phyloP scores from a whole-genome alignment of 2,797 vertebrate species.

The Pygocentrus nattereri region DNA sequence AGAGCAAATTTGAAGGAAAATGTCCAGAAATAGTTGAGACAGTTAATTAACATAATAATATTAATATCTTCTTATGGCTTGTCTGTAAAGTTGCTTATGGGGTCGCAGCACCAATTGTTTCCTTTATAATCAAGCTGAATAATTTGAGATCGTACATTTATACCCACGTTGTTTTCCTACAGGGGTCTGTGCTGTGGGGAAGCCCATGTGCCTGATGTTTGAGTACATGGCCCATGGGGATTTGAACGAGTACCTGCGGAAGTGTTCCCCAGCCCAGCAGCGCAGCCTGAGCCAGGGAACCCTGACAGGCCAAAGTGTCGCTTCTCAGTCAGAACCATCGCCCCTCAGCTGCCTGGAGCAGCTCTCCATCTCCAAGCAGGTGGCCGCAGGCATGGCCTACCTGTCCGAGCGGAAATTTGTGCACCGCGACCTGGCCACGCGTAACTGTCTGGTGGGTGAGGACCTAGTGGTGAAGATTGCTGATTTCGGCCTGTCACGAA shows the following conservation, averaged over 20 bases:
- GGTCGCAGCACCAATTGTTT: too few species aligned
- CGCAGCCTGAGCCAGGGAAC: constrained; percentile 79
- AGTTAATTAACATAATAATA: too few species aligned
- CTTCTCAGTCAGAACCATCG: constrained; percentile 72
- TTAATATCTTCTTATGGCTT: too few species aligned
- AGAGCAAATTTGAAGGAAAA: too few species aligned
- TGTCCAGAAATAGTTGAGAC: too few species aligned
- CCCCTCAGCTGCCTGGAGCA: constrained; percentile 86
- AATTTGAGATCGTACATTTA: background rate
- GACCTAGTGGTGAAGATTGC: constrained; percentile 97
- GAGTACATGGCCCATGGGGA: constrained; percentile 98
- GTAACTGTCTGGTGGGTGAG: constrained; percentile 95
- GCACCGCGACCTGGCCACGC: constrained; percentile 95
- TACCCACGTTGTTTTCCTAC: background rate
- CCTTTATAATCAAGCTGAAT: too few species aligned
- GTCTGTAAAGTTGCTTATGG: too few species aligned
- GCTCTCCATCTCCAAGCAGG: constrained; percentile 91
- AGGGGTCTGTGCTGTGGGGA: constrained; percentile 98
- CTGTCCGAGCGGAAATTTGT: constrained; percentile 97
- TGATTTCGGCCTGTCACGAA: constrained; percentile 95
- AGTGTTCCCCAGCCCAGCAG: constrained; percentile 80
- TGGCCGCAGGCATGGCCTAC: constrained; percentile 95
- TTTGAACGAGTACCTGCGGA: constrained; percentile 94
- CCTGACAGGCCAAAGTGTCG: constrained; percentile 71
- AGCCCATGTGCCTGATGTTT: constrained; percentile 97